phyloP scores from a whole-genome alignment of 2,797 vertebrate species.

The Gadopsis marmoratus region DNA sequence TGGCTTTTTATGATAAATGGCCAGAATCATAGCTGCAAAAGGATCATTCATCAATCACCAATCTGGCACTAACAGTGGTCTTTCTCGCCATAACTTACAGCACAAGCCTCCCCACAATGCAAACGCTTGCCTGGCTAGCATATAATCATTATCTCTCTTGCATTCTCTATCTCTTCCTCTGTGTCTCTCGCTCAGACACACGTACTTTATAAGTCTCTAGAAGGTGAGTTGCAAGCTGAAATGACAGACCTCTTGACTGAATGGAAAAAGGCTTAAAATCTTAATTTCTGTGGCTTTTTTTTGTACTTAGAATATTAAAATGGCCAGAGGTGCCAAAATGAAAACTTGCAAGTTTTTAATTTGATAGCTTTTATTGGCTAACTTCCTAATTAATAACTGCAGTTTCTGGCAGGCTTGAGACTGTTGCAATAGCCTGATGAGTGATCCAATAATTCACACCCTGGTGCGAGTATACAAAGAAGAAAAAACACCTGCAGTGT shows the following conservation, averaged over 20 bases:
- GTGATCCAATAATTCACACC: conserved; percentile 49
- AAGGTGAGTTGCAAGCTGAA: conserved; percentile 21
- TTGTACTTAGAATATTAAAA: conserved; percentile 51
- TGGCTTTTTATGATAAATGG: conserved; percentile 28
- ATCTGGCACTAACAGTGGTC: conserved; percentile 25
- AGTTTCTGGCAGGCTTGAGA: conserved; percentile 51
- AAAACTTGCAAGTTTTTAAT: conserved; percentile 54
- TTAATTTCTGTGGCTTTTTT: conserved; percentile 50
- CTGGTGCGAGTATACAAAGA: conserved; percentile 37
- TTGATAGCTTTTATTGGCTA: conserved; percentile 63
- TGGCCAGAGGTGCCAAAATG: conserved; percentile 37
- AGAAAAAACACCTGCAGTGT: conserved; percentile 43
- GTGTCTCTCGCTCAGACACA: background rate
- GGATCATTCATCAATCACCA: conserved; percentile 32
- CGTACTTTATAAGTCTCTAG: background rate
- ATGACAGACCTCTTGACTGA: conserved; percentile 36
- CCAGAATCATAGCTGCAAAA: conserved; percentile 33
- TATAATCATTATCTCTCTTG: conserved; percentile 3
- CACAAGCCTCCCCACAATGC: conserved; percentile 20
- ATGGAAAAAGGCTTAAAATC: conserved; percentile 34
- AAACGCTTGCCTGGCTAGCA: conserved; percentile 23
- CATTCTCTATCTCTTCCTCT: background rate
- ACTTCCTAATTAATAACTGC: conserved; percentile 54
- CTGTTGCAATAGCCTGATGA: conserved; percentile 49
- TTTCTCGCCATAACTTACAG: conserved; percentile 14